These are phyloP conservation scores for Rhyzopertha dominica DNA, from an alignment of 1,140 invertebrate species.

Conservation along the genomic window DNA sequence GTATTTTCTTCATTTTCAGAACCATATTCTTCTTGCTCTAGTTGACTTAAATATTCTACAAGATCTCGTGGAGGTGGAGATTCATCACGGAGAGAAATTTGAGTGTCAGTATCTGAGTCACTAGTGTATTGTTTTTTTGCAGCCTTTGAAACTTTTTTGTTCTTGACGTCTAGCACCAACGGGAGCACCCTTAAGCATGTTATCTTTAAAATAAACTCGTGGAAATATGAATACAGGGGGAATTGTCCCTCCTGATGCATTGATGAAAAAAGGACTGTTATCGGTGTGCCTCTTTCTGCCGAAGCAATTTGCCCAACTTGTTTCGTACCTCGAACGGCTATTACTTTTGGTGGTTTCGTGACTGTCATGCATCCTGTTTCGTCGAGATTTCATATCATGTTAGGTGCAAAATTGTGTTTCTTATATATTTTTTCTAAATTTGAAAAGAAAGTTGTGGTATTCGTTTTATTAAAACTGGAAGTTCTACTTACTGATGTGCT, in stretches of 20 bases:
- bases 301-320: slow-evolving; percentile 46
- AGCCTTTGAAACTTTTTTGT: no score
- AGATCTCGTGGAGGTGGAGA: no score
- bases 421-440: slow-evolving; percentile 37
- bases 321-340: slow-evolving; percentile 43
- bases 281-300: slow-evolving; percentile 41
- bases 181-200: slow-evolving; percentile 42
- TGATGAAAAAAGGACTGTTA: slow-evolving; percentile 37
- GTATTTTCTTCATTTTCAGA: no score
- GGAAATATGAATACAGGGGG: slow-evolving; percentile 43
- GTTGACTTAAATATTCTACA: no score
- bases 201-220: slow-evolving; percentile 37
- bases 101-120: no score
- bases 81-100: no score
- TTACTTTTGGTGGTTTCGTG: slow-evolving; percentile 39
- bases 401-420: slow-evolving; percentile 34
- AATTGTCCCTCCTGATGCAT: slow-evolving; percentile 33
- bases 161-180: slow-evolving; percentile 33
- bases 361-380: slow-evolving; percentile 50
- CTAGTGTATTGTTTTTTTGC: no score
- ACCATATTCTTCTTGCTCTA: no score
- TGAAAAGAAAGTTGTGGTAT: slow-evolving; percentile 44
- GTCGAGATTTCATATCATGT: slow-evolving; percentile 42
- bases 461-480: slow-evolving; percentile 45
- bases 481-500: no score